Evolutionary conservation across 2,113 vertebrate genomes (phyloP).

Genomic region (Pycnonotus jocosus): DNA sequence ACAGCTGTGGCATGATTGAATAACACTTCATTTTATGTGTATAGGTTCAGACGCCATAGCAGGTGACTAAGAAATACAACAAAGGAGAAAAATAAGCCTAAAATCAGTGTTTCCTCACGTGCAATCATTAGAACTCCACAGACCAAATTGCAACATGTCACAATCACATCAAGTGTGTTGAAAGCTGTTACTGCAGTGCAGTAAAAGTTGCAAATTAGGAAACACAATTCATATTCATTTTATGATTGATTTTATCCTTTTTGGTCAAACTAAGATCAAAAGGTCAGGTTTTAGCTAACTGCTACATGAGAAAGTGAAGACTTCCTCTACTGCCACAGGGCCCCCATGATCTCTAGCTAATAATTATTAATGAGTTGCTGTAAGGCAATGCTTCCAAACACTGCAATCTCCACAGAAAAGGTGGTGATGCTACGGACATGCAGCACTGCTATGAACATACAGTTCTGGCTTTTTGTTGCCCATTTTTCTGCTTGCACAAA

Average conservation of each 20-base stretch:
- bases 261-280: not conserved
- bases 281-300: not conserved
- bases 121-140: not conserved
- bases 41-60: not conserved
- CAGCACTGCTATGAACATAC: not conserved
- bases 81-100: not conserved
- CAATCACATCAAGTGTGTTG: accelerated
- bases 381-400: not conserved
- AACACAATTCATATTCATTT: not conserved
- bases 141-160: not conserved
- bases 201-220: not conserved
- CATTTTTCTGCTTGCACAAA: not conserved
- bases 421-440: not conserved
- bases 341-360: not conserved
- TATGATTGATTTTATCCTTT: not conserved
- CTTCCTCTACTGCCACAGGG: not conserved
- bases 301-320: not conserved
- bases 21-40: not conserved
- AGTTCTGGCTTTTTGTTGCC: not conserved
- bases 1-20: not conserved
- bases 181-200: not conserved
- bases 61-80: not conserved
- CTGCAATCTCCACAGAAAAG: not conserved
- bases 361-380: not conserved
- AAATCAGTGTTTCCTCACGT: not conserved